Base-by-base conservation (phyloP, 2,888 invertebrate genomes). In the Invenusta paracnida region DNA sequence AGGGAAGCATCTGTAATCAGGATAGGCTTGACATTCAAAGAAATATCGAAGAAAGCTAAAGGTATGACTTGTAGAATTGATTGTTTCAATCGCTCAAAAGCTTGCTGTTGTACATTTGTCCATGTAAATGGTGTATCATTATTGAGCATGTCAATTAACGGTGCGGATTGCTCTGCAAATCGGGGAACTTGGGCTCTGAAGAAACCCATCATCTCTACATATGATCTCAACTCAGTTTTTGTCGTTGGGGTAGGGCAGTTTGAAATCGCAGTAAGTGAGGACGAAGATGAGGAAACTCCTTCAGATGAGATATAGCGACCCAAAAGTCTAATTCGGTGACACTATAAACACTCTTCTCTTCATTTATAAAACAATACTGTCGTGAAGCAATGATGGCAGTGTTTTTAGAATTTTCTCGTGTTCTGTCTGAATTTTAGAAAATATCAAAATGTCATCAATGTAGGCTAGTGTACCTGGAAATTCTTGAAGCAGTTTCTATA, bases 251-350 rank as follows among this genome's bases (percentile, higher is more conserved):
- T 23, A 11, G 48, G 17, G 30, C n/a, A 30, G 1, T 25, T 1
- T 17, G 23, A 67, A 81, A 84, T 2, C 2, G 84, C 5, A 11
- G 30, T 11, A 11, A 25, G 81, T 1, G 84, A 82, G 82, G 48
- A 31, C 28, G 81, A 5, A 5, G 67, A 28, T 82, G 84, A 81
- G 5, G 2, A n/a, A 2, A 84, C 81, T 25, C 81, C 84, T 66
- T 2, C 67, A 30, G 5, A 5, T 66, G 67, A 84, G 30, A 84
- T 29, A 13, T 79, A 11, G 2, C 84, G 84, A 66, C 84, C 84
- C n/a, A 84, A 81, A 84, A 84, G 81, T 84, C n/a, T 81, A 84
- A 84, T 67, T 84, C 66, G 5, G 82, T 2, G 25, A 67, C 66
- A 28, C 67, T 17, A 30, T 67, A 84, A 17, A 30, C 17, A 84